Percentiles rank a stretch among this genome's conserved stretches.
Conservation (phyloP, 2,888 invertebrate species). For the Lypha dubia region DNA sequence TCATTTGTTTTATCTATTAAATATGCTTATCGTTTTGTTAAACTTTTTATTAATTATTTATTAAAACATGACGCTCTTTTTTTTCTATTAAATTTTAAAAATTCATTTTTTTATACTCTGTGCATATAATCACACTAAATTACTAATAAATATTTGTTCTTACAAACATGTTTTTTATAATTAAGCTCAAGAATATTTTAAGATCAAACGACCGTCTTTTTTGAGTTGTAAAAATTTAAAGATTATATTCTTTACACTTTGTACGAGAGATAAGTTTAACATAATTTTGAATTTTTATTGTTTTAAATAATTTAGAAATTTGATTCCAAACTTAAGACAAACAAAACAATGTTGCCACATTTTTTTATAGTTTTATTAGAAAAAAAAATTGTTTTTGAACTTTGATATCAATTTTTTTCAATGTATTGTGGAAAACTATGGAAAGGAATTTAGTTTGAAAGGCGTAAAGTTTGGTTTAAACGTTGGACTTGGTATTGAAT, state of each 20-base stretch:
- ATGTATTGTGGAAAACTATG: not conserved
- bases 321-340: not conserved
- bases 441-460: too few species aligned
- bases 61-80: slow-evolving; percentile 27
- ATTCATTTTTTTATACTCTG: not conserved
- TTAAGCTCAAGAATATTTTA: not conserved
- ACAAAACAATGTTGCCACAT: not conserved
- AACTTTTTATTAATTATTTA: slow-evolving; percentile 32
- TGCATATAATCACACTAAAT: not conserved
- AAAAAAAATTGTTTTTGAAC: not conserved
- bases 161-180: slow-evolving; percentile 18
- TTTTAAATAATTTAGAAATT: not conserved
- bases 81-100: slow-evolving; percentile 11
- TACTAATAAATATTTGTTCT: slow-evolving; percentile 16
- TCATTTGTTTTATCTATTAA: slow-evolving; percentile 17
- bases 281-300: not conserved
- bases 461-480: too few species aligned
- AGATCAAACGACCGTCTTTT: not conserved
- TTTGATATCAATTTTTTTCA: not conserved
- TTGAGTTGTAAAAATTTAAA: not conserved
- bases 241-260: not conserved
- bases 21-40: not conserved
- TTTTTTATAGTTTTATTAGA: not conserved
- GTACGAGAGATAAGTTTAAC: not conserved
- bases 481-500: too few species aligned